Evolutionary conservation across 2,797 vertebrate species (phyloP).

Genomic region (Sus cebifrons): DNA sequence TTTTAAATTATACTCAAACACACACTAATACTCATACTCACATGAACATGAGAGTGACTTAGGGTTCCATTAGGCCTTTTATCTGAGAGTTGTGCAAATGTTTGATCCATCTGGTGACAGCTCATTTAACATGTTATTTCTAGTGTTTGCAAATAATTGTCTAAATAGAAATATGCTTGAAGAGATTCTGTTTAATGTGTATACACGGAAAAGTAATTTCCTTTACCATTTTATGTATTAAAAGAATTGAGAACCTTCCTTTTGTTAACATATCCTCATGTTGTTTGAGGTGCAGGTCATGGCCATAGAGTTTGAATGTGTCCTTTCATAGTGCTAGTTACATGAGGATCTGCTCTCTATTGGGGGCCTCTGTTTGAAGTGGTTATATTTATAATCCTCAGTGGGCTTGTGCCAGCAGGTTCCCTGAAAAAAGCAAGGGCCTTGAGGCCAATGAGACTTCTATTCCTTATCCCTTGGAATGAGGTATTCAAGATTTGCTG

Average conservation of each 20-base stretch:
- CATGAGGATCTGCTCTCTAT: neutral
- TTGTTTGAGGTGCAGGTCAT: neutral
- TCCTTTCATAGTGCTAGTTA: neutral
- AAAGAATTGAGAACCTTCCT: neutral
- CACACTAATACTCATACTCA: neutral
- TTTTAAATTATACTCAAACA: constrained; percentile 19
- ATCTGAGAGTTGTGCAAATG: constrained; percentile 44
- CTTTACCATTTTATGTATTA: neutral
- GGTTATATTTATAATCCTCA: neutral
- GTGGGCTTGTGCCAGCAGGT: neutral
- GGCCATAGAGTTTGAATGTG: neutral
- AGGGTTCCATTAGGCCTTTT: neutral
- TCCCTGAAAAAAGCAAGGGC: neutral
- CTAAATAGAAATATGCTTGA: constrained; percentile 57
- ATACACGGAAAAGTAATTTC: constrained; percentile 19
- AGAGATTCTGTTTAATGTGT: constrained; percentile 24
- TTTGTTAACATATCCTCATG: neutral
- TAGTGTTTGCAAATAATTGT: constrained; percentile 67
- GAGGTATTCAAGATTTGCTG: neutral
- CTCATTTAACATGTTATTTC: constrained; percentile 28
- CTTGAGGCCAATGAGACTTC: constrained; percentile 16
- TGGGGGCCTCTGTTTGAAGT: neutral
- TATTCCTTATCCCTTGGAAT: neutral
- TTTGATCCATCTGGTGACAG: constrained; percentile 64
- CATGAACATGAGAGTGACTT: neutral